Percentiles rank a stretch among this genome's conserved stretches.
Conservation (phyloP, 2,113 vertebrate genomes). For the Colossoma macropomum region DNA sequence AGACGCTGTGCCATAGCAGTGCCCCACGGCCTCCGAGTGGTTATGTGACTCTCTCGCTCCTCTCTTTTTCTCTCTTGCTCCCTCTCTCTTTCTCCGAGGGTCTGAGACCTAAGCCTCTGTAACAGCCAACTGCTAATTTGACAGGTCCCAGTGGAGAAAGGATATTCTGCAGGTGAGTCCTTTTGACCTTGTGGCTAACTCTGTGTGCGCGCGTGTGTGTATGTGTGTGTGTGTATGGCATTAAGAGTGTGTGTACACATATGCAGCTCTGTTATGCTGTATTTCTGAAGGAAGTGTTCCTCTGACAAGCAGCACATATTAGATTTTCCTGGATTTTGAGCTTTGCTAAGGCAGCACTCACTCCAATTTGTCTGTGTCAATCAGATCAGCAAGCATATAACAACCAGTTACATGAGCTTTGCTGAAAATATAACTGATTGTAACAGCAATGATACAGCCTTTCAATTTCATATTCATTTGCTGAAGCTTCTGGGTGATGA, state of each 20-base stretch:
- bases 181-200: constrained; percentile 53
- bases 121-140: constrained; percentile 60
- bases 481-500: not conserved
- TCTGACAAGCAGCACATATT: constrained; percentile 45
- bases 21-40: constrained; percentile 23
- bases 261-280: constrained; percentile 20
- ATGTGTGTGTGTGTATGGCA: constrained; percentile 37
- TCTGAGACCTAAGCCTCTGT: constrained; percentile 43
- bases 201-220: constrained; percentile 22
- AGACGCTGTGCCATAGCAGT: constrained; percentile 32
- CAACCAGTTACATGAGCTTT: not conserved
- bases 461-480: not conserved
- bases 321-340: constrained; percentile 34
- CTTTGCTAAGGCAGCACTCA: not conserved
- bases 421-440: not conserved
- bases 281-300: not conserved
- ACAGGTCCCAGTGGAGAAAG: constrained; percentile 53
- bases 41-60: constrained; percentile 27
- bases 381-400: constrained; percentile 29
- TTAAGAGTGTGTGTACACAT: constrained; percentile 2
- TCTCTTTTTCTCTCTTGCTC: not conserved
- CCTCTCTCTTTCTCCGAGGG: not conserved
- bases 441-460: not conserved
- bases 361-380: constrained; percentile 39
- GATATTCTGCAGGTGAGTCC: constrained; percentile 59